A percentile compares a stretch with the other conserved stretches of the same genome.
Evolutionary conservation across 2,888 invertebrate genomes (phyloP).

Genomic region (Patella ulyssiponensis): DNA sequence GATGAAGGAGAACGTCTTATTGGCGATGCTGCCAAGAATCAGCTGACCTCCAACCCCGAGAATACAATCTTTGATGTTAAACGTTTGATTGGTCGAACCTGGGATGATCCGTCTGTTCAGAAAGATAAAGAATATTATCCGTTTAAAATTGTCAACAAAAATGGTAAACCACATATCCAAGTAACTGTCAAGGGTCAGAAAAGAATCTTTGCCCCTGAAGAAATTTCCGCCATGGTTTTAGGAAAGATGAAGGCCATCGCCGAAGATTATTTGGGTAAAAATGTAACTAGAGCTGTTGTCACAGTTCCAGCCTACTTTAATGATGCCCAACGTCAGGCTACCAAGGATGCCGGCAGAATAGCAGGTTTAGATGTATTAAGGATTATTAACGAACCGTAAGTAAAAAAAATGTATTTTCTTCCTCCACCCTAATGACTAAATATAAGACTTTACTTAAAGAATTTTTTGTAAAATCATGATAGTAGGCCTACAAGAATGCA

Average conservation of each 20-base stretch:
- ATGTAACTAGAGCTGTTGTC: slow-evolving; percentile 88
- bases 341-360: slow-evolving; percentile 97
- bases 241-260: slow-evolving; percentile 98
- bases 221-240: slow-evolving; percentile 98
- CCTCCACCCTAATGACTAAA: too few relatives aligned
- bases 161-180: slow-evolving; percentile 92
- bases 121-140: slow-evolving; percentile 97
- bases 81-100: slow-evolving; percentile 96
- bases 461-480: too few relatives aligned
- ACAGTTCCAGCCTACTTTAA: slow-evolving; percentile 99
- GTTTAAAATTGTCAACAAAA: slow-evolving; percentile 90
- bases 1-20: slow-evolving; percentile 95
- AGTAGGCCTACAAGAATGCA: too few relatives aligned
- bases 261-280: slow-evolving; percentile 95
- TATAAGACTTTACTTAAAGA: too few relatives aligned
- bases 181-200: slow-evolving; percentile 70
- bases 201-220: slow-evolving; percentile 96
- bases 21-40: slow-evolving; percentile 99
- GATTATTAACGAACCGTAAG: slow-evolving; percentile 90
- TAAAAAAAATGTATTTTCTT: too few relatives aligned
- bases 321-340: slow-evolving; percentile 98
- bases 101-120: slow-evolving; percentile 93
- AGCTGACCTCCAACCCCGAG: slow-evolving; percentile 97
- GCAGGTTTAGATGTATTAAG: slow-evolving; percentile 92
- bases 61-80: slow-evolving; percentile 99